These are phyloP conservation scores for Neotragus moschatus DNA, from an alignment of 2,113 vertebrate genomes.

Conservation along the genomic window DNA sequence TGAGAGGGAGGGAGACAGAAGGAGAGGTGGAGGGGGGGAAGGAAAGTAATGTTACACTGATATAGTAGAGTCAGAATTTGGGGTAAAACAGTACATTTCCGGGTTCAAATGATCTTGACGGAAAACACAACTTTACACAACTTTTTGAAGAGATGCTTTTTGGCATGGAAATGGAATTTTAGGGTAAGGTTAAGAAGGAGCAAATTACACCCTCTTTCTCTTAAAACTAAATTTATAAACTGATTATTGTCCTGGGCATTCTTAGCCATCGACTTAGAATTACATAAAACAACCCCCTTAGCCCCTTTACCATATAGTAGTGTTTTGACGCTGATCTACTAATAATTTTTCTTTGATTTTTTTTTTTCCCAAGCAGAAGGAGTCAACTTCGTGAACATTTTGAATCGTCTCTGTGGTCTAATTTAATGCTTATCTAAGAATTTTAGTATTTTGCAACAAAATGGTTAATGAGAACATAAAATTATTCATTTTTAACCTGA, in stretches of 20 bases:
- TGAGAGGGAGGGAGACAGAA: not conserved
- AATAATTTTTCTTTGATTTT: constrained; percentile 2
- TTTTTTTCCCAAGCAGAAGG: not conserved
- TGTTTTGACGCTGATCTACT: not conserved
- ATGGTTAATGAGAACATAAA: constrained; percentile 36
- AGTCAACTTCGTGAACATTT: constrained; percentile 34
- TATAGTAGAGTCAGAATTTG: not conserved
- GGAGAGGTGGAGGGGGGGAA: not conserved
- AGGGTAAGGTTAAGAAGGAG: not conserved
- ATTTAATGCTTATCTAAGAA: constrained; percentile 54
- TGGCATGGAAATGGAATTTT: not conserved
- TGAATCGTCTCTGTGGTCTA: constrained; percentile 19
- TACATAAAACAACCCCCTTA: not conserved
- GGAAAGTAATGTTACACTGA: not conserved
- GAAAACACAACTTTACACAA: not conserved
- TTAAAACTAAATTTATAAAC: not conserved
- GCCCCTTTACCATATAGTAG: not conserved
- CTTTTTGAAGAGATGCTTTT: not conserved
- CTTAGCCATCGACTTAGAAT: not conserved
- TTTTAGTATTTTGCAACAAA: constrained; percentile 39
- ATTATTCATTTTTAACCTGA: constrained; percentile 50
- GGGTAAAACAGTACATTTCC: not conserved
- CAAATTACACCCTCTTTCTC: not conserved
- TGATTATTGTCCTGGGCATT: not conserved
- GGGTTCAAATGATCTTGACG: constrained; percentile 3